Base-by-base conservation (phyloP, 2,797 vertebrate genomes). In the Thamnophis elegans region DNA sequence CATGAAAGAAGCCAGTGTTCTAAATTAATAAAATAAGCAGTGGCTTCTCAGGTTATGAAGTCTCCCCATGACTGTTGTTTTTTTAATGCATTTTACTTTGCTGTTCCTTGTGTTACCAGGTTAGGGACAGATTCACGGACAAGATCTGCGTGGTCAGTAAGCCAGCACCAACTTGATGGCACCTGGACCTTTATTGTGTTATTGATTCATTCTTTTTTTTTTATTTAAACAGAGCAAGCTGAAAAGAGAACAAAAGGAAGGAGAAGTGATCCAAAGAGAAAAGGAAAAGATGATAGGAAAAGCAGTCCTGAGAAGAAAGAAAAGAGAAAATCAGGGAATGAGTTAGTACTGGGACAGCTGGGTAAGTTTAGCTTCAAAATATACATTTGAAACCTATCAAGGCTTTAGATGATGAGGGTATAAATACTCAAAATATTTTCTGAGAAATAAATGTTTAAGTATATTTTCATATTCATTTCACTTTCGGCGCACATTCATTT, bases 231-330 rank as follows among this genome's bases (percentile, higher is more conserved):
- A 99, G 99, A 99, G 96, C 98, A 98, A 97, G 97, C 97, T 96
- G 98, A 98, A 96, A 98, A 98, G 95, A 98, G 97, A 96, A 97
- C 97, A 90, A 98, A 97, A 98, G 97, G 98, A 97, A 98, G 98
- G 98, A 98, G 98, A 98, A 98, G 97, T 96, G 97, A 99, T 97
- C 97, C 98, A 53, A 97, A 98, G 97, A 98, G 97, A 97, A 97
- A 98, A 98, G 97, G 98, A 95, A 98, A 96, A n/a, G 97, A 98
- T 95, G 98, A 98, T 92, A 97, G 98, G 95, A 99, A 98, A 97
- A 98, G 94, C 97, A 99, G 98, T 93, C 98, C 98, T 0, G 98
- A 99, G 97, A 99, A 98, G 97, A 99, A 98, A 96, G 99, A 99
- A 96, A 98, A 98, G 96, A 98, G 98, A 97, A 99, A 98, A 98